Base-by-base conservation (phyloP, 2,113 vertebrate genomes). In the Leuciscus idus region DNA sequence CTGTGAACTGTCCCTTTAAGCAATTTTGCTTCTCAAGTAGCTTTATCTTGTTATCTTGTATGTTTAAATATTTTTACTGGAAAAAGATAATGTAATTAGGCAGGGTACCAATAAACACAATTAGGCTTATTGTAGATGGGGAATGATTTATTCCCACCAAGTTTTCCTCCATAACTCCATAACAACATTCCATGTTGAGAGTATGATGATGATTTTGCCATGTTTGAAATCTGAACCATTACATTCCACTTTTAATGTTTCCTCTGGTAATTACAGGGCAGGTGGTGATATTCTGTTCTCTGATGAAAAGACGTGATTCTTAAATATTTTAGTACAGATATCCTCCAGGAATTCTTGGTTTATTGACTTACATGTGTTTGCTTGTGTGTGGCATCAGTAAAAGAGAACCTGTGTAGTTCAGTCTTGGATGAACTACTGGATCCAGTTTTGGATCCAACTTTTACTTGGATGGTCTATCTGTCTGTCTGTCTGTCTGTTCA, bases 121-220 rank as follows among this genome's bases (percentile, higher is more conserved):
- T 93, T 90, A 92, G 86, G 91, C 92, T 92, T 92, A 95, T 92
- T 93, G 92, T 95, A 93, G 90, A 92, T 90, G 90, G 87, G 52
- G 28, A 43, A 84, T 72, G 43, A 68, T 62, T 87, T 74, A 66
- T 83, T 86, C 83, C 88, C 89, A 91, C 91, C 91, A 89, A 84
- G 87, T 83, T 85, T 90, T 90, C 89, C 86, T 89, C 91, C 90
- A 15, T 43, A 36, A 55, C 77, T 23, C 79, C 30, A 30, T 50
- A n/a, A n/a, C n/a, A n/a, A 52, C 23, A 46, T 86, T 86, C 79
- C 55, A n/a, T 48, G 36, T 94, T 88, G 90, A 88, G 85, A 87
- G 90, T 87, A 87, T 91, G 90, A 93, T 90, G 91, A 36, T 12
- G 91, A 83, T 89, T 93, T 91, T 79, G 62, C 84, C 30, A 26